phyloP scores from a whole-genome alignment of 2,797 vertebrate species.

The Mus caroli region DNA sequence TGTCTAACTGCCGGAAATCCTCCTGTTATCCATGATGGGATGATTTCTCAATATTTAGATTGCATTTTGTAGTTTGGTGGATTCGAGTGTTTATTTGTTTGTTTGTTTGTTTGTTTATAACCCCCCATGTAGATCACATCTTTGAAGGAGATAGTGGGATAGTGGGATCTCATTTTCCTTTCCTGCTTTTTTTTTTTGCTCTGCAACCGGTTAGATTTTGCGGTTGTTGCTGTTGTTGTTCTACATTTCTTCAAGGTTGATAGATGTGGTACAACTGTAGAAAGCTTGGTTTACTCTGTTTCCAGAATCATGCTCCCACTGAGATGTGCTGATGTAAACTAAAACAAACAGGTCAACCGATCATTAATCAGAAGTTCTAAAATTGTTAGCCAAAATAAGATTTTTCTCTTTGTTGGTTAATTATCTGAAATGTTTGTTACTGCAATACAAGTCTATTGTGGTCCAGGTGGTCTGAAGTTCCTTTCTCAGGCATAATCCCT shows the following conservation, averaged over 20 bases:
- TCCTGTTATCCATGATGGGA: not conserved
- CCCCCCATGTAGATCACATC: not conserved
- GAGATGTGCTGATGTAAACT: not conserved
- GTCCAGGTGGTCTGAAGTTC: not conserved
- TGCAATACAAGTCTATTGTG: not conserved
- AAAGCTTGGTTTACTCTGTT: not conserved
- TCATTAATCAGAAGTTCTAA: not conserved
- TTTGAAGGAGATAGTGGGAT: not conserved
- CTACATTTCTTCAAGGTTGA: not conserved
- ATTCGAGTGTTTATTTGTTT: no score
- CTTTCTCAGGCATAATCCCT: not conserved
- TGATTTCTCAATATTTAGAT: not conserved
- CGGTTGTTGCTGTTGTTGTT: not conserved
- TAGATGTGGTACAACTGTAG: no score
- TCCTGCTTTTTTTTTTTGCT: not conserved
- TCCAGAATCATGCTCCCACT: not conserved
- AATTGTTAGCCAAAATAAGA: not conserved
- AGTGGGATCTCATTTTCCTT: not conserved
- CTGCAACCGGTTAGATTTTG: not conserved
- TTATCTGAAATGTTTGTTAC: not conserved
- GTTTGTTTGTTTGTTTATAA: not conserved
- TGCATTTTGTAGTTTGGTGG: not conserved
- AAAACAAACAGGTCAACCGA: not conserved
- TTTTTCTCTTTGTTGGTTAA: not conserved
- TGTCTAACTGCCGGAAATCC: not conserved